These are phyloP conservation scores for Plebejus anna DNA, from an alignment of 2,888 invertebrate species.

Conservation along the genomic window DNA sequence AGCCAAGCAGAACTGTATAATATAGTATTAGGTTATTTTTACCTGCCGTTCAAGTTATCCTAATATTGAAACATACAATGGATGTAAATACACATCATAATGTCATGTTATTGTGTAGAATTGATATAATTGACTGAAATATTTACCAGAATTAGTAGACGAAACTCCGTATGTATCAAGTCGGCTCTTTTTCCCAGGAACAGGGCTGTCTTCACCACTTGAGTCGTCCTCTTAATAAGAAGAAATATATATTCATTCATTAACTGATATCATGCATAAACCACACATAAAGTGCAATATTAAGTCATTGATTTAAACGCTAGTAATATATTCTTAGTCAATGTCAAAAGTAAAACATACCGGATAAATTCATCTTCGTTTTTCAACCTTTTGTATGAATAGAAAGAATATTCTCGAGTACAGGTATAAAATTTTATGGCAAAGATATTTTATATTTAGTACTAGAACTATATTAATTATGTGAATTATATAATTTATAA, in stretches of 20 bases:
- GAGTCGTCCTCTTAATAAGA: conserved; percentile 55
- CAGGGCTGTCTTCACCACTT: conserved; percentile 59
- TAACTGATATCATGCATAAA: background rate
- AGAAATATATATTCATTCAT: background rate
- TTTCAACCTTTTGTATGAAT: background rate
- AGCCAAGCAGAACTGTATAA: background rate
- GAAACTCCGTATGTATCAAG: conserved; percentile 64
- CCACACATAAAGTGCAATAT: background rate
- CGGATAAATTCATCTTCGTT: conserved; percentile 18
- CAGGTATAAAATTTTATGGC: background rate
- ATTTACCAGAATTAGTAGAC: conserved; percentile 67
- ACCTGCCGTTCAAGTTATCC: too few relatives aligned
- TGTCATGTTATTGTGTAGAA: too few relatives aligned
- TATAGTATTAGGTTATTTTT: background rate
- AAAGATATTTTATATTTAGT: background rate
- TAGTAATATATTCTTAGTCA: too few relatives aligned
- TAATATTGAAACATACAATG: background rate
- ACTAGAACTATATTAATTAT: background rate
- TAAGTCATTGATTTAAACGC: too few relatives aligned
- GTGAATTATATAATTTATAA: background rate
- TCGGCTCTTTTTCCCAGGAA: conserved; percentile 58
- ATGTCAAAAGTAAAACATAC: background rate
- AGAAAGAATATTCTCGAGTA: background rate
- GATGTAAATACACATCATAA: background rate
- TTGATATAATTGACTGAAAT: conserved; percentile 3